Conservation (phyloP, 2,113 vertebrate species). For the Dolichallabes microphthalmus region DNA sequence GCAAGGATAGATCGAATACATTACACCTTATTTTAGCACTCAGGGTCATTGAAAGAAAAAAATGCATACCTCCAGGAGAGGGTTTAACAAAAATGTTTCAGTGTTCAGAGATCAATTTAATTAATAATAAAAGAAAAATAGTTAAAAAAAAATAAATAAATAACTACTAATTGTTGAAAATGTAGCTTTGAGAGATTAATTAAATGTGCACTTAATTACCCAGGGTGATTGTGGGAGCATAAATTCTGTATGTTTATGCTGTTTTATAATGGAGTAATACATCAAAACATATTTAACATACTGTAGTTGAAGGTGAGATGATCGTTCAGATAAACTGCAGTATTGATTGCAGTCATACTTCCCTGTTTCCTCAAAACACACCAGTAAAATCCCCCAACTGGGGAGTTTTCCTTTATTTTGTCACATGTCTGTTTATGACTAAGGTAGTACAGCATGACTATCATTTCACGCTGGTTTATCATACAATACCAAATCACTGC, state of each 20-base stretch:
- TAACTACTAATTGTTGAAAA: no score
- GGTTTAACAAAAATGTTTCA: neutral
- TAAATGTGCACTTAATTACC: neutral
- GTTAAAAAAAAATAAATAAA: no score
- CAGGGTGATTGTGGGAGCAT: neutral
- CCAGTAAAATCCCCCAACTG: neutral
- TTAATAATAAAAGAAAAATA: no score
- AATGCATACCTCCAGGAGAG: neutral
- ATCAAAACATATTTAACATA: neutral
- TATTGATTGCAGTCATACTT: neutral
- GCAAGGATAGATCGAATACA: neutral
- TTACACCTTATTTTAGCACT: neutral
- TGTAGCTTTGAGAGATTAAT: neutral
- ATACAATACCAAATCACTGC: neutral
- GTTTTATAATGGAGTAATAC: neutral
- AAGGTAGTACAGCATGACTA: neutral
- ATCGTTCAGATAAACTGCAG: neutral
- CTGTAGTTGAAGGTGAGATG: neutral
- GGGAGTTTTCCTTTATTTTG: constrained; percentile 7
- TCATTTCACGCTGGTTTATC: neutral
- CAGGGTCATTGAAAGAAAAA: neutral
- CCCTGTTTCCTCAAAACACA: neutral
- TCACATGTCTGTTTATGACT: neutral
- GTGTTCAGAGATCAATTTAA: neutral
- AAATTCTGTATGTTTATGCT: neutral